phyloP scores from a whole-genome alignment of 1,140 invertebrate genomes.

The Spodoptera litura region DNA sequence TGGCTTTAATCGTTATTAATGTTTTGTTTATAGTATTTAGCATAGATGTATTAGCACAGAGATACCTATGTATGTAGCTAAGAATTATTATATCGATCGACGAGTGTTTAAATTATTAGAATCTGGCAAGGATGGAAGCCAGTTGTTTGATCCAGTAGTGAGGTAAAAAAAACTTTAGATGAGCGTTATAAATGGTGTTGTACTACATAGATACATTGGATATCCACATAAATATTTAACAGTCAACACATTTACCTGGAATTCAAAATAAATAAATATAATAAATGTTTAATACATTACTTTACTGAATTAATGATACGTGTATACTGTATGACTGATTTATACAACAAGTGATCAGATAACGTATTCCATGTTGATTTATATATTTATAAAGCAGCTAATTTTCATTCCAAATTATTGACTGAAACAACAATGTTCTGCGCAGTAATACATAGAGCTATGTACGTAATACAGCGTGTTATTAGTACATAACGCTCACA shows the following conservation, averaged over 20 bases:
- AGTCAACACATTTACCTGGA: constrained; percentile 39
- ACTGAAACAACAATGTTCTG: constrained; percentile 26
- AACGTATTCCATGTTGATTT: constrained; percentile 31
- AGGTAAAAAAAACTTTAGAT: background rate
- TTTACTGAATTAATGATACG: constrained; percentile 25
- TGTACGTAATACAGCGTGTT: constrained; percentile 45
- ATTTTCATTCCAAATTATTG: constrained; percentile 30
- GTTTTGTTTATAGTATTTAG: background rate
- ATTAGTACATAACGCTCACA: constrained; percentile 51
- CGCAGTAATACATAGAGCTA: constrained; percentile 31
- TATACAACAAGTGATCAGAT: constrained; percentile 19
- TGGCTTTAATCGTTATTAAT: background rate
- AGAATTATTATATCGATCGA: background rate
- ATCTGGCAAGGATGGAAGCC: background rate
- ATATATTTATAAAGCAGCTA: constrained; percentile 3
- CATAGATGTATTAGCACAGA: background rate
- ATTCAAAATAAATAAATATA: constrained; percentile 28
- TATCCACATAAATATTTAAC: constrained; percentile 29
- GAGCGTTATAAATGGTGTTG: background rate
- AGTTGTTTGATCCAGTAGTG: background rate
- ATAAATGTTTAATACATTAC: constrained; percentile 33
- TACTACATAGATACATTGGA: background rate
- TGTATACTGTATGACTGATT: constrained; percentile 34
- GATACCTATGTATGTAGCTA: background rate
- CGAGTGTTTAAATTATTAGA: background rate